Percentiles rank a stretch among this genome's conserved stretches.
Conservation (phyloP, 2,888 invertebrate species). For the Troides aeacus region DNA sequence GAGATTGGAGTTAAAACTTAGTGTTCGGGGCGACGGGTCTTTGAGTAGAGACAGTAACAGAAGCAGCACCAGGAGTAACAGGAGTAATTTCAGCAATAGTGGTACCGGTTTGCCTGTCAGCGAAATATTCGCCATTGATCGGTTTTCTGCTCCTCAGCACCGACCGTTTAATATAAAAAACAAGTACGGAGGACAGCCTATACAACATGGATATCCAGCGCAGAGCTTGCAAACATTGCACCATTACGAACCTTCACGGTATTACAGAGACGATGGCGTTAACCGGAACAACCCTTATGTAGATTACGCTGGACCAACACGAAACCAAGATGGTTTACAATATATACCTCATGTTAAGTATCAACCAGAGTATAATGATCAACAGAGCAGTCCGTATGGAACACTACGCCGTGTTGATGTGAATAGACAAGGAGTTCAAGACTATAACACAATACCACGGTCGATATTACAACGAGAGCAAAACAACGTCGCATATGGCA, state of each 20-base stretch:
- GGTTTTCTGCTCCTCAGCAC: slow-evolving; percentile 64
- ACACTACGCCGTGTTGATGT: slow-evolving; percentile 48
- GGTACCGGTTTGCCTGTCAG: slow-evolving; percentile 60
- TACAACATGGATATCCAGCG: slow-evolving; percentile 64
- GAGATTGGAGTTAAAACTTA: slow-evolving; percentile 72
- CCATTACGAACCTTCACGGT: slow-evolving; percentile 54
- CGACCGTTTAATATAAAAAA: slow-evolving; percentile 66
- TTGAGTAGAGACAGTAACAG: slow-evolving; percentile 63
- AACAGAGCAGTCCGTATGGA: slow-evolving; percentile 51
- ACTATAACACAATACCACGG: slow-evolving; percentile 20
- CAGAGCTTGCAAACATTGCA: slow-evolving; percentile 67
- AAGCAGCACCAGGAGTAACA: slow-evolving; percentile 67
- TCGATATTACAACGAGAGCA: slow-evolving; percentile 24
- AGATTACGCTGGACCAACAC: slow-evolving; percentile 51
- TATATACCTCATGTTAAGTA: slow-evolving; percentile 44
- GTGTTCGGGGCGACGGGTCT: slow-evolving; percentile 74
- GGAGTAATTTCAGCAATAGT: slow-evolving; percentile 59
- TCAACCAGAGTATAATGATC: slow-evolving; percentile 53
- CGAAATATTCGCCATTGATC: slow-evolving; percentile 72
- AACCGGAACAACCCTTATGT: slow-evolving; percentile 56
- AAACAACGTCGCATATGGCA: slow-evolving; percentile 6
- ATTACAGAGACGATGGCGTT: slow-evolving; percentile 41
- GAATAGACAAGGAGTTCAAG: neutral
- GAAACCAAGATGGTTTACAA: slow-evolving; percentile 44
- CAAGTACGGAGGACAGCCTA: slow-evolving; percentile 61